A percentile compares a stretch with the other conserved stretches of the same genome.
Evolutionary conservation across 2,888 invertebrate species (phyloP).

Genomic region (Phyto melanocephala): DNA sequence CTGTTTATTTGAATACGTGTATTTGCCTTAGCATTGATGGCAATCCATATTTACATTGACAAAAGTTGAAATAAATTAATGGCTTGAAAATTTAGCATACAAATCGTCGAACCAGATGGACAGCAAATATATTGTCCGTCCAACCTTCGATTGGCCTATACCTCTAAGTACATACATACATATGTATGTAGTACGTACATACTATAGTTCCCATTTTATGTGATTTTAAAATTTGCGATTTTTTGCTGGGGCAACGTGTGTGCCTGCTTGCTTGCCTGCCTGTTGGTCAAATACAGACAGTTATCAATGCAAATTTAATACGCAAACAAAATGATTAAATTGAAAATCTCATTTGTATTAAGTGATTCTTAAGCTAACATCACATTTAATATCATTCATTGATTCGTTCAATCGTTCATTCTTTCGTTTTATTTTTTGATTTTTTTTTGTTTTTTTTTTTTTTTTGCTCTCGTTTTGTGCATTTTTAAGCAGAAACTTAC

Average conservation of each 20-base stretch:
- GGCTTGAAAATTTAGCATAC: constrained; percentile 46
- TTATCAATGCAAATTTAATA: constrained; percentile 79
- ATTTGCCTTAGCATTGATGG: constrained; percentile 50
- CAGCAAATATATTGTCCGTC: constrained; percentile 42
- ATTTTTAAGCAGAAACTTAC: constrained; percentile 13
- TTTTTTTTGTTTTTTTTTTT: background rate
- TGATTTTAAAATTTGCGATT: constrained; percentile 31
- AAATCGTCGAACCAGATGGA: constrained; percentile 62
- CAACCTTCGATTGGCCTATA: constrained; percentile 9
- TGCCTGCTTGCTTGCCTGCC: constrained; percentile 70
- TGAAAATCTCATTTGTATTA: constrained; percentile 77
- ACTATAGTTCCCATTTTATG: constrained; percentile 31
- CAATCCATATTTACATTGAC: constrained; percentile 56
- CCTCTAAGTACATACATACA: background rate
- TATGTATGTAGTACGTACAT: too few relatives aligned
- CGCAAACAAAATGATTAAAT: constrained; percentile 78
- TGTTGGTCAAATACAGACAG: constrained; percentile 78
- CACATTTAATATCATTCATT: constrained; percentile 49
- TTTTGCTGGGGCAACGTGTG: constrained; percentile 8
- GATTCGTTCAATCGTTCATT: constrained; percentile 8
- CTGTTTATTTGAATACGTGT: constrained; percentile 30
- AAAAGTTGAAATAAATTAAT: constrained; percentile 61
- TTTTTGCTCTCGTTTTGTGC: background rate
- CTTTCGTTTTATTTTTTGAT: background rate
- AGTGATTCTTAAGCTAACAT: constrained; percentile 68